Conservation (phyloP, 2,888 invertebrate genomes). For the Tipula confusa region DNA sequence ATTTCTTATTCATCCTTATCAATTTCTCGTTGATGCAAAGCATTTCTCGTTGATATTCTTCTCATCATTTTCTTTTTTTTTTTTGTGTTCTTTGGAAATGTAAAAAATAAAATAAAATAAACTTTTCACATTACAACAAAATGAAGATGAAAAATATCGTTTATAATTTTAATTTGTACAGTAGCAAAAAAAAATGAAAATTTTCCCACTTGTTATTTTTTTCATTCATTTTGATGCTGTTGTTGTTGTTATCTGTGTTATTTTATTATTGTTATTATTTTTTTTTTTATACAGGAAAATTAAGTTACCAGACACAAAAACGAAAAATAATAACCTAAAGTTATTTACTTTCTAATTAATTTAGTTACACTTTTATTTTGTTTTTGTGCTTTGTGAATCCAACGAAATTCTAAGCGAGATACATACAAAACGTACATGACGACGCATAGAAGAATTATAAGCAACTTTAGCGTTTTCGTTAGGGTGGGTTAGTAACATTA, state of each 20-base stretch:
- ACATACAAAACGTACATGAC: not conserved
- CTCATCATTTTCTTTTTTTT: not conserved
- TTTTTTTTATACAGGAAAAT: not conserved
- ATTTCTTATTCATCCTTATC: not conserved
- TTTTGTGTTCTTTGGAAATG: not conserved
- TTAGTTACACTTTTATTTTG: slow-evolving; percentile 28
- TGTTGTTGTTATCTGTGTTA: not conserved
- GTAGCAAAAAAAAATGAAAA: not conserved
- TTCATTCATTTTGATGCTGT: not conserved
- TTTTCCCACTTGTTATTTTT: not conserved
- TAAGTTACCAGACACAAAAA: slow-evolving; percentile 20
- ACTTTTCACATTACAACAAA: not conserved
- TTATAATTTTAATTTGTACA: slow-evolving; percentile 15
- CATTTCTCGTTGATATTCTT: not conserved
- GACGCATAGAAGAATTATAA: not conserved
- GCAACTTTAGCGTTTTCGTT: not conserved
- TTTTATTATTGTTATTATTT: not conserved
- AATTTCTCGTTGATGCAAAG: not conserved
- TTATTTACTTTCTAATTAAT: slow-evolving; percentile 32
- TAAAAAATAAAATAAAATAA: not conserved
- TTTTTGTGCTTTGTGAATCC: not conserved
- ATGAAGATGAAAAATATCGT: not conserved
- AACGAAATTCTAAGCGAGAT: not conserved
- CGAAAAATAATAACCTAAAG: slow-evolving; percentile 27
- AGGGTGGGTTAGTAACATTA: not conserved